Base-by-base conservation (phyloP, 2,113 vertebrate species). In the Leptobrachium leishanense region DNA sequence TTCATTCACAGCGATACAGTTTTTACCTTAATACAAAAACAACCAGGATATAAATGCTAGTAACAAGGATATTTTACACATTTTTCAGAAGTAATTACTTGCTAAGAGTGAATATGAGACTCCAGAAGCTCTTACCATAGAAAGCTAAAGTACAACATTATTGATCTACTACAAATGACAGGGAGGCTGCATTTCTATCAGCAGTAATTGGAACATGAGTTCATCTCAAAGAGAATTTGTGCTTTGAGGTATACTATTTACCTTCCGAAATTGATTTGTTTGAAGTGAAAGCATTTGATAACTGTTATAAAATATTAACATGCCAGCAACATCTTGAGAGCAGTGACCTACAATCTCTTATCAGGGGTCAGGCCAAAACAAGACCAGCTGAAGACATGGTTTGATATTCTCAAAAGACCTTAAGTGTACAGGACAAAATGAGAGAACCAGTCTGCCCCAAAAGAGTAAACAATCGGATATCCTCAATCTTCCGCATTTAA, bases 11-110 rank as follows among this genome's bases (percentile, higher is more conserved):
- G 2, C 39, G 41, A 59, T 68, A n/a, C 54, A 68, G 44, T 72
- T 72, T 71, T 64, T 55, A 62, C 50, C 59, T 79, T 44, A 13
- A 39, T 71, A 65, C 63, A 6, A 6, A 44, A 40, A 65, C 63
- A 59, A 79, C 62, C 62, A 65, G 43, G 53, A 12, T 12, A 72
- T 79, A 72, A 72, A 72, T 72, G 76, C 68, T 43, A 15, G 9
- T 39, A 46, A 44, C 72, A 39, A 43, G 59, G 50, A 79, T 64
- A 66, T 41, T 73, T 42, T 55, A 55, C 67, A 66, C 53, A 43
- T 79, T 79, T 79, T 79, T 43, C 62, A 55, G 43, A 79, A 72
- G 77, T 79, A 72, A 72, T 79, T 79, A 55, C 73, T 73, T 72
- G 57, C 66, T 66, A 71, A 15, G 77, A 65, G 62, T 54, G 39